Base-by-base conservation (phyloP, 2,888 invertebrate genomes). In the Dioctria linearis region DNA sequence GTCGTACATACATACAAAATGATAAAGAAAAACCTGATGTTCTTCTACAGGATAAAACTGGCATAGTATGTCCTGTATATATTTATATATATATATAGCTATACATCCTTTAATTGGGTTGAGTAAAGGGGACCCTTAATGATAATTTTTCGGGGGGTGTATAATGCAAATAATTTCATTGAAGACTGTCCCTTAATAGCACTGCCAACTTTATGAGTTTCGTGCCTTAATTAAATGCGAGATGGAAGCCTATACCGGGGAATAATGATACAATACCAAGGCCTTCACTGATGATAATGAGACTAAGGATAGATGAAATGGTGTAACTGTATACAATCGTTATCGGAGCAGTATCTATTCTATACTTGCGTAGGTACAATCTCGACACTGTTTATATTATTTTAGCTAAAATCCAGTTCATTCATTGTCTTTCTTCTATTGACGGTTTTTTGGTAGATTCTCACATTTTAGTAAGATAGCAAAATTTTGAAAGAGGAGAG, bases 161-260 rank as follows among this genome's bases (percentile, higher is more conserved):
- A 51, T 57, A 25, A 57, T 57, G 11, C 57, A 57, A 57, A 57
- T 57, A 57, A 57, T 57, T 57, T 57, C 11, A 11, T n/a, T n/a
- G 57, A 11, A 57, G 57, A 57, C 57, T 57, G 57, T 57, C 57
- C 57, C n/a, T 57, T 57, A 57, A 57, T 57, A 57, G 57, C 11
- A n/a, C n/a, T 57, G 25, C 57, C 8, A 57, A 57, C 8, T 57
- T 57, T 57, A 57, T 57, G 57, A 13, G 57, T 57, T 57, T 57
- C 57, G 57, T 57, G 57, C 11, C 57, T 57, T 57, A 57, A 57
- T 57, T 57, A 57, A 57, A 57, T 57, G 8, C 11, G 57, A n/a
- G 57, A 57, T 13, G 57, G 46, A n/a, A 25, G 57, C 57, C 57
- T 57, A 25, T 25, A 57, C 57, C 57, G n/a, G 11, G 8, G 2